phyloP scores from a whole-genome alignment of 2,888 invertebrate species.

The Macropis europaea region DNA sequence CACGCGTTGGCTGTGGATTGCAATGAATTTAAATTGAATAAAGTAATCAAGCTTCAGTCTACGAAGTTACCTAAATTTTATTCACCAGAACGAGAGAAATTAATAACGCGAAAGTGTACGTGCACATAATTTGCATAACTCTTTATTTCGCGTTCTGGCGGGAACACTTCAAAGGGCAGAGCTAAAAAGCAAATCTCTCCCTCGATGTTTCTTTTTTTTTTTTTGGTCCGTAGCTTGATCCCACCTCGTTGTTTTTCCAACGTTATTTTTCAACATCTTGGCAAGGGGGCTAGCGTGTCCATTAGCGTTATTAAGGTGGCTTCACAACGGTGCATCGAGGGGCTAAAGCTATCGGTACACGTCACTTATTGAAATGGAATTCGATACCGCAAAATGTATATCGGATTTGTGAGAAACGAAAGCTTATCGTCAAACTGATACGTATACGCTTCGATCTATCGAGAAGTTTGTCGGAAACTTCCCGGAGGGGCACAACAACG shows the following conservation, averaged over 20 bases:
- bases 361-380: slow-evolving; percentile 50
- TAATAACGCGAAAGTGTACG: too few relatives aligned
- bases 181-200: too few relatives aligned
- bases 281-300: slow-evolving; percentile 41
- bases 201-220: background rate
- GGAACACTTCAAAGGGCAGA: background rate
- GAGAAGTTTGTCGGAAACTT: background rate
- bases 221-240: background rate
- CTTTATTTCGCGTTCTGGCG: background rate
- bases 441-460: too few relatives aligned
- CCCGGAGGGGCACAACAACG: too few relatives aligned
- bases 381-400: slow-evolving; percentile 23
- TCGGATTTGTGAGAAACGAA: slow-evolving; percentile 8
- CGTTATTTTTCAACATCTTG: slow-evolving; percentile 15
- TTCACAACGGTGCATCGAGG: background rate
- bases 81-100: too few relatives aligned
- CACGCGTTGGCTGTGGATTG: too few relatives aligned
- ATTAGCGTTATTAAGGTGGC: slow-evolving; percentile 57
- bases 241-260: slow-evolving; percentile 23
- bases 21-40: too few relatives aligned
- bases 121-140: too few relatives aligned
- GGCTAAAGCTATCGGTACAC: slow-evolving; percentile 14
- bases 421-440: slow-evolving; percentile 13
- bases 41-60: too few relatives aligned
- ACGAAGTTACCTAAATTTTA: too few relatives aligned